Conservation (phyloP, 2,888 invertebrate species). For the Chaetogeoica ovagalla region DNA sequence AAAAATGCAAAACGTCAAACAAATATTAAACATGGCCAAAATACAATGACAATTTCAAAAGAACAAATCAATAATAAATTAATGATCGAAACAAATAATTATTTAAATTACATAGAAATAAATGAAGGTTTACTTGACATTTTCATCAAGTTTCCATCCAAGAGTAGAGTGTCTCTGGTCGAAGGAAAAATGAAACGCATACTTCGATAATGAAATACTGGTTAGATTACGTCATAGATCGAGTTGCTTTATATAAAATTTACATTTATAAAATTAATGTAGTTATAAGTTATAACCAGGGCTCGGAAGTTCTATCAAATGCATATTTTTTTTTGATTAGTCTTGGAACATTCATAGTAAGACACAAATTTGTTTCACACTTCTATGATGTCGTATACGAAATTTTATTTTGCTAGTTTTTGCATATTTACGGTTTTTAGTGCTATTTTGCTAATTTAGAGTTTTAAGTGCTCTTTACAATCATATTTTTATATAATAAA, state of each 20-base stretch:
- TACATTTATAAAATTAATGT: constrained; percentile 15
- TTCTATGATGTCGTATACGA: too few species aligned
- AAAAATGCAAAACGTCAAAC: constrained; percentile 19
- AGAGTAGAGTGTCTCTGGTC: constrained; percentile 58
- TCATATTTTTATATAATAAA: too few species aligned
- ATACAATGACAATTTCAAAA: background rate
- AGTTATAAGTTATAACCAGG: background rate
- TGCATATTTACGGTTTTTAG: too few species aligned
- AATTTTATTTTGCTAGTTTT: too few species aligned
- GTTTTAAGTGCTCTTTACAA: too few species aligned
- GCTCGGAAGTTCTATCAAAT: too few species aligned
- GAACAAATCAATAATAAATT: constrained; percentile 34
- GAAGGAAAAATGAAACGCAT: constrained; percentile 58
- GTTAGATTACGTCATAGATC: constrained; percentile 21
- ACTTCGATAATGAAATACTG: constrained; percentile 56
- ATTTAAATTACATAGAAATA: constrained; percentile 51
- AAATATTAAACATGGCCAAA: background rate
- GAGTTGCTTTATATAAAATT: background rate
- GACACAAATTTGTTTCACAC: too few species aligned
- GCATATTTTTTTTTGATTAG: too few species aligned
- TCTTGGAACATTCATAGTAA: too few species aligned
- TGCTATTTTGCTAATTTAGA: too few species aligned
- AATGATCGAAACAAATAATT: constrained; percentile 28
- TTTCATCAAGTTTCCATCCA: constrained; percentile 53
- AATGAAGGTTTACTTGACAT: constrained; percentile 52